These are phyloP conservation scores for Oreocharis arfaki DNA, from an alignment of 2,113 vertebrate genomes.

Conservation along the genomic window DNA sequence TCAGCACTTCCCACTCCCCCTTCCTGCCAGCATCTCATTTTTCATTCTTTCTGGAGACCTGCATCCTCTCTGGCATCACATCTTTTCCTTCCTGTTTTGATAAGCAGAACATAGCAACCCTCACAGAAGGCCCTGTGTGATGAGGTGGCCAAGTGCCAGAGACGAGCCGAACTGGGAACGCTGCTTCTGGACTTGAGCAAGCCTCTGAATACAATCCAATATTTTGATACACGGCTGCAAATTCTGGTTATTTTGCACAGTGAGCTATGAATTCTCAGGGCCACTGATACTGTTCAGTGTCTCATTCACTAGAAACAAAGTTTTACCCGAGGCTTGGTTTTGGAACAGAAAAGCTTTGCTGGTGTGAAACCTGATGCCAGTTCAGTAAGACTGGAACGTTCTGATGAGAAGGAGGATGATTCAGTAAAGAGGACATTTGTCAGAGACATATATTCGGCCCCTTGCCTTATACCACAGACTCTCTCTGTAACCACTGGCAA, in stretches of 20 bases:
- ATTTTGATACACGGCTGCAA: not conserved
- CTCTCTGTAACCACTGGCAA: not conserved
- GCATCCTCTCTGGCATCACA: slow-evolving; percentile 10
- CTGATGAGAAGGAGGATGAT: not conserved
- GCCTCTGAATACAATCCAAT: not conserved
- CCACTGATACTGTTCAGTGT: not conserved
- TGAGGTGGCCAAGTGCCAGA: not conserved
- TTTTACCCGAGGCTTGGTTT: not conserved
- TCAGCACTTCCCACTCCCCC: not conserved
- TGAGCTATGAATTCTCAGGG: not conserved
- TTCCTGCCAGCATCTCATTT: not conserved
- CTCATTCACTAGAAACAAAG: not conserved
- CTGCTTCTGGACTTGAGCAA: not conserved
- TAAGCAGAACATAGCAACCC: not conserved
- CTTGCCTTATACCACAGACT: not conserved
- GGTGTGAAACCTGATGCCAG: not conserved
- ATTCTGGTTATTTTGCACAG: not conserved
- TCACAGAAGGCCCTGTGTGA: not conserved
- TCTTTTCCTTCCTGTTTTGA: slow-evolving; percentile 49
- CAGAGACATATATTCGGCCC: not conserved
- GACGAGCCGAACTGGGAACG: not conserved
- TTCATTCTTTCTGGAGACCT: not conserved
- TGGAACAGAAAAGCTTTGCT: not conserved
- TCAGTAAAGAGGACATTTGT: not conserved
- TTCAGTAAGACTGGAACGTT: not conserved